Percentiles rank a stretch among this genome's conserved stretches.
Conservation (phyloP, 2,888 invertebrate species). For the Baronia brevicornis region DNA sequence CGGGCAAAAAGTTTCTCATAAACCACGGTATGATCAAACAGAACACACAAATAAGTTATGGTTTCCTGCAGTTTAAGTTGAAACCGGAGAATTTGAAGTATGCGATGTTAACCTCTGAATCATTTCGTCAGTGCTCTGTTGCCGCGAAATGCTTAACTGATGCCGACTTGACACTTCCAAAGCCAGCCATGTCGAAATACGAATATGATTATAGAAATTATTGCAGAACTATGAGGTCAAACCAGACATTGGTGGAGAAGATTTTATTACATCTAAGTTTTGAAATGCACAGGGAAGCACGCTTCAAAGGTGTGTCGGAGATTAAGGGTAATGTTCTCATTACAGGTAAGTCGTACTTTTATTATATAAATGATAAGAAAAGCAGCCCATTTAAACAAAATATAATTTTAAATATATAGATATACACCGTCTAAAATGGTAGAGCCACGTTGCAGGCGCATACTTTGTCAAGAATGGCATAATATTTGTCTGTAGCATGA, state of each 20-base stretch:
- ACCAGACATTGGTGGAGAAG: constrained; percentile 55
- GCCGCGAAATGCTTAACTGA: constrained; percentile 49
- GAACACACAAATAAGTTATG: constrained; percentile 47
- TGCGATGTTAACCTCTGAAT: constrained; percentile 67
- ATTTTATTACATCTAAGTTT: constrained; percentile 50
- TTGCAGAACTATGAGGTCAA: constrained; percentile 67
- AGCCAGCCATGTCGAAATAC: constrained; percentile 32
- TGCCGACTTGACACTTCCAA: constrained; percentile 40
- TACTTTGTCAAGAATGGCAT: too few relatives aligned
- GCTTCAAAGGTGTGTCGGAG: constrained; percentile 54
- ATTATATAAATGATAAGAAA: not conserved
- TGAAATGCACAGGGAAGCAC: constrained; percentile 59
- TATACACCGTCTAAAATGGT: too few relatives aligned
- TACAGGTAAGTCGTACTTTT: constrained; percentile 42
- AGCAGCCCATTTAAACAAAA: too few relatives aligned
- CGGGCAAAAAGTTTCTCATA: constrained; percentile 67
- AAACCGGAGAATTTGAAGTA: constrained; percentile 63
- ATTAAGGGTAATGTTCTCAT: constrained; percentile 62
- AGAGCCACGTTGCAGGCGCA: too few relatives aligned
- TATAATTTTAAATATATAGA: too few relatives aligned
- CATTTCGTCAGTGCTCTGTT: constrained; percentile 67
- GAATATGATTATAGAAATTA: constrained; percentile 60
- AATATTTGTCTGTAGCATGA: too few relatives aligned
- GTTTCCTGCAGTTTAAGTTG: constrained; percentile 55
- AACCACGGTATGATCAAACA: constrained; percentile 71